Evolutionary conservation across 1,140 invertebrate species (phyloP), one percentile per base, ranked within the genome.

Genomic region (Drosophila biarmipes): DNA sequence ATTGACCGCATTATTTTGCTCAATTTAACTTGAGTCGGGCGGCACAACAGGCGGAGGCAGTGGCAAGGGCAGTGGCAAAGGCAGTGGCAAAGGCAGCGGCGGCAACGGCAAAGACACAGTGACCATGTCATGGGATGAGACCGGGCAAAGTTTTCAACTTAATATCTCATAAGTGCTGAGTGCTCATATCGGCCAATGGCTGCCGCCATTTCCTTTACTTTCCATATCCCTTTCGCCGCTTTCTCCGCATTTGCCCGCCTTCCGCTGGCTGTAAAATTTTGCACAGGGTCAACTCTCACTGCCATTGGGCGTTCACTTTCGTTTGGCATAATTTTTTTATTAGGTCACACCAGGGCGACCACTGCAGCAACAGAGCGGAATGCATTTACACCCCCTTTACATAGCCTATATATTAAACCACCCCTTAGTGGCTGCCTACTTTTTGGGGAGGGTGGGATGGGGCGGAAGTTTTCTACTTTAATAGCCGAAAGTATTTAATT

Each of bases 1-100:
- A 89, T 89, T 89, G 84, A 89, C 84, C 84, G 84, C 84, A 89
- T 89, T 89, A 89, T 89, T 89, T 89, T 82, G 84, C 84, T 89
- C 84, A 89, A 89, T 89, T 89, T 84, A 89, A 89, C 84, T 73
- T 59, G 58, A 77, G 73, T 57, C 45, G 27, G 35, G 51, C 27
- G 55, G 31, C 27, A 48, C 27, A 24, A 42, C 24, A 27, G 67
- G 12, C 37, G 6, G 19, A 10, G 55, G 27, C 35, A 10, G 53
- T 29, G 10, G 4, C 43, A 34, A 19, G 17, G 34, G 14, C 49
- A 31, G 3, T 2, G 35, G 29, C 38, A 14, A 21, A 14, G 61
- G 15, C 31, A 46, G 53, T 29, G 10, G 4, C 43, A 34, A 19
- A 24, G 34, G 14, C 49, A 31, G n/a, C n/a, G n/a, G 3, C 4